Evolutionary conservation across 2,797 vertebrate species (phyloP), one percentile per base, ranked within the genome.

Genomic region (Dendrocincla tyrannina): DNA sequence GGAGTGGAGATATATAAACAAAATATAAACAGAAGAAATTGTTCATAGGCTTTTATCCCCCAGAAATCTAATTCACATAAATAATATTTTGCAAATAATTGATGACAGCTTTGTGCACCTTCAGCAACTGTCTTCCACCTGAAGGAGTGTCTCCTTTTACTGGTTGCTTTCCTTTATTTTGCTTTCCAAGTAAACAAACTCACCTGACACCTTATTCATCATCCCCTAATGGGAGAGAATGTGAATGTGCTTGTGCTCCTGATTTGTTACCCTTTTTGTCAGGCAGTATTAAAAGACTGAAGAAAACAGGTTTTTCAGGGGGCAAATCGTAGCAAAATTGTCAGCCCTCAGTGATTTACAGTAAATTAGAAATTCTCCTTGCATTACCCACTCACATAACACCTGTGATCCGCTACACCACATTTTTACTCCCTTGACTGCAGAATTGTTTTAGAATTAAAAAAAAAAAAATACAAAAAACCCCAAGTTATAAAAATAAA

Each of bases 181-280:
- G 10, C 87, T 89, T 96, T 91, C 70, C 76, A 88, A 86, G 52
- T 85, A 92, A 92, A 70, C 60, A 90, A 67, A 49, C 27, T 74
- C 66, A 67, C n/a, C 28, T 75, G 80, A 86, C 89, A 93, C 86
- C n/a, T 63, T 83, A 81, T 89, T 95, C 70, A 92, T 84, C 83
- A 85, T 58, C 64, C 73, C 73, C 24, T 85, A 83, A 94, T 44
- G 32, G 79, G 67, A 30, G 50, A 47, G 85, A 91, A 88, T 5
- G 62, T 4, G 15, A 76, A 55, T 11, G 17, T 66, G 58, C 42
- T 41, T 87, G 64, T 60, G 69, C 67, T 94, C 44, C 66, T 92
- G 58, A 83, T 96, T 78, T 89, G 55, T 82, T 82, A 75, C 9
- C 16, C 49, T 46, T 50, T n/a, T 52, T 12, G 23, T 60, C 72